Percentiles rank a stretch among this genome's conserved stretches.
These are phyloP conservation scores for Onychorhynchus coronatus DNA, from an alignment of 2,113 vertebrate species.

Conservation along the genomic window DNA sequence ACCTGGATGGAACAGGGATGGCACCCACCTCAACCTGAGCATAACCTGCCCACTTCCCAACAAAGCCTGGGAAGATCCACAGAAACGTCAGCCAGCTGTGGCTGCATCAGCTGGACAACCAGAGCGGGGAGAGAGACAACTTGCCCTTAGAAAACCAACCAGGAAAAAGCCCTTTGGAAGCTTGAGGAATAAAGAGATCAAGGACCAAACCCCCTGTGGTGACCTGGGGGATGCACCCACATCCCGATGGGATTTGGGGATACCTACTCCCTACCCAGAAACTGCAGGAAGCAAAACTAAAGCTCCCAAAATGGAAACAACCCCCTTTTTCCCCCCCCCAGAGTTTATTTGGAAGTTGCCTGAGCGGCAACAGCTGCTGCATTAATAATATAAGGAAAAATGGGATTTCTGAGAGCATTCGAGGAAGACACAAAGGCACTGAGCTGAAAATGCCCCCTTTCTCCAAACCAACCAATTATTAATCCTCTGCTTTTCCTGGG, in stretches of 20 bases:
- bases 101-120: neutral
- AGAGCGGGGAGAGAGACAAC: no score
- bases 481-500: neutral
- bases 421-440: rapidly evolving
- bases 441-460: neutral
- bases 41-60: rapidly evolving
- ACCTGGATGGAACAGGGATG: neutral
- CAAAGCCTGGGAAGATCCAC: neutral
- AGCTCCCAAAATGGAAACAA: neutral
- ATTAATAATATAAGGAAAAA: neutral
- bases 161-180: rapidly evolving
- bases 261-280: neutral
- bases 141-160: rapidly evolving
- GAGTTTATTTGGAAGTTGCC: neutral
- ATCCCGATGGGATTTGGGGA: rapidly evolving
- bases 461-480: rapidly evolving
- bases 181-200: rapidly evolving
- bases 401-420: neutral
- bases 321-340: rapidly evolving
- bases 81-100: neutral
- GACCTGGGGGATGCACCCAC: neutral
- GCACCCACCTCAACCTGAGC: neutral
- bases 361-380: neutral
- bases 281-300: rapidly evolving
- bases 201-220: rapidly evolving